Evolutionary conservation across 2,113 vertebrate species (phyloP), one percentile per base, ranked within the genome.

Genomic region (Rafetus swinhoei): DNA sequence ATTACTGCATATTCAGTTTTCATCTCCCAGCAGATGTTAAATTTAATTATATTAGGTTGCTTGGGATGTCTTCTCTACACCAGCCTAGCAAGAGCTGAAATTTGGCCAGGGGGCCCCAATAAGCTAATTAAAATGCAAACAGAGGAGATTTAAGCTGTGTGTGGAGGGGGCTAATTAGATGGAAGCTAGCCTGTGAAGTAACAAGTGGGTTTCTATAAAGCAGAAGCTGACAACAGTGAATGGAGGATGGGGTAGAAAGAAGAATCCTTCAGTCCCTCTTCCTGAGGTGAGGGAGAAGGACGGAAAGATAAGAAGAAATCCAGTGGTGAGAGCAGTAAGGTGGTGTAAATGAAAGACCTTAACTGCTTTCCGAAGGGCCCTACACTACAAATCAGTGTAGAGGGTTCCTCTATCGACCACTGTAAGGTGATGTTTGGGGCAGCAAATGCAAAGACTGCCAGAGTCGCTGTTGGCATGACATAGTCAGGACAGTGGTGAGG

Each of bases 1-100:
- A 93, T 92, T 93, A 90, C 81, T 93, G 88, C 9, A 79, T 94
- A 80, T 93, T 91, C 50, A 27, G 86, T 92, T 95, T 86, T 88
- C 90, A 87, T 93, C 92, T 95, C 92, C 87, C 45, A 45, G 45
- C 45, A 45, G 45, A 45, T 7, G 45, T 45, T 45, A 45, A n/a
- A 69, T n/a, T n/a, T 69, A 69, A 69, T n/a, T 69, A n/a, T 15
- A 18, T n/a, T n/a, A 69, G 32, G 32, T 69, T 16, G 32, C 62
- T 69, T 69, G 62, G 62, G 32, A 15, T 69, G 62, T 69, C 16
- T 32, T n/a, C 32, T 14, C 32, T 32, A n/a, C 62, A 69, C 16
- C 62, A n/a, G 62, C 15, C 15, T 32, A 69, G 62, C 62, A 32
- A 69, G 15, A 69, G 16, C 62, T 69, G 32, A 69, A 69, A 69